Conservation (phyloP, 2,113 vertebrate genomes). For the Myiozetetes cayanensis region DNA sequence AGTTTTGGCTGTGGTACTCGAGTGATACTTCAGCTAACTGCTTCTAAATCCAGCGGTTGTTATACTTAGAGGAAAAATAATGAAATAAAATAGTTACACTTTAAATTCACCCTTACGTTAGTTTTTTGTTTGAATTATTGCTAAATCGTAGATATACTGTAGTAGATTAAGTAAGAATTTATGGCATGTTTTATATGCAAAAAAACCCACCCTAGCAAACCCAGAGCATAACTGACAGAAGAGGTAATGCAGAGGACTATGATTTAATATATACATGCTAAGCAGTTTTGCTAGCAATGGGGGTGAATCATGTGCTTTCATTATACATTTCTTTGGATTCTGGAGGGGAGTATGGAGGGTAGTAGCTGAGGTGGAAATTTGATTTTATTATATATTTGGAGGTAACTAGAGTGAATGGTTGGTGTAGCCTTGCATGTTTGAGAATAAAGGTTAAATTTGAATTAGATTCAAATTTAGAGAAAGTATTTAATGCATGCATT, state of each 20-base stretch:
- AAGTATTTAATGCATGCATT: neutral
- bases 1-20: slow-evolving; percentile 19
- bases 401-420: neutral
- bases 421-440: neutral
- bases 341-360: neutral
- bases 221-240: neutral
- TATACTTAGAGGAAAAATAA: neutral
- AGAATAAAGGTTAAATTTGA: neutral
- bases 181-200: neutral
- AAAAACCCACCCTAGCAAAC: neutral
- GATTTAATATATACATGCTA: neutral
- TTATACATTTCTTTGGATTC: neutral
- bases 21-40: slow-evolving; percentile 31
- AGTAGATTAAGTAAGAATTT: slow-evolving; percentile 35
- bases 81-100: neutral
- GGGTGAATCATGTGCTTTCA: neutral
- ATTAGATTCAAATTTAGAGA: neutral
- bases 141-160: neutral
- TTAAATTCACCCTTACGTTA: neutral
- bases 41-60: slow-evolving; percentile 5
- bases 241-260: neutral
- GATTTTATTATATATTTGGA: neutral
- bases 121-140: slow-evolving; percentile 29
- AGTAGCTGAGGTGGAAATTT: neutral
- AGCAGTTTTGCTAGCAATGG: neutral